These are phyloP conservation scores for Tarsius wallacei DNA, from an alignment of 2,797 vertebrate genomes.

Conservation along the genomic window DNA sequence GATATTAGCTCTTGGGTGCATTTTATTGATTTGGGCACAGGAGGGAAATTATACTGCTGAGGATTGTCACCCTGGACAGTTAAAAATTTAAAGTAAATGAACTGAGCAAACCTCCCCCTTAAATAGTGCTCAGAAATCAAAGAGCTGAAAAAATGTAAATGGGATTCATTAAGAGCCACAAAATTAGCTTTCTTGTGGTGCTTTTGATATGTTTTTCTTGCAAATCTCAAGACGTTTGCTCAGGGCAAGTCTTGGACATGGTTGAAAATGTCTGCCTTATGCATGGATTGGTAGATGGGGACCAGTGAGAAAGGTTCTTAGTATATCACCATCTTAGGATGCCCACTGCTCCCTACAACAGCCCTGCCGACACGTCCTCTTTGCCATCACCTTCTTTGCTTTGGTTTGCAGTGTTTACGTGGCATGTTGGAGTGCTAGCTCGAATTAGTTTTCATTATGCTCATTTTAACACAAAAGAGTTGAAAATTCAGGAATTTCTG, in stretches of 20 bases:
- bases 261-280: constrained; percentile 61
- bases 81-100: constrained; percentile 77
- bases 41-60: constrained; percentile 50
- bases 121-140: constrained; percentile 74
- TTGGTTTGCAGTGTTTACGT: constrained; percentile 79
- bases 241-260: background rate
- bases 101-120: constrained; percentile 64
- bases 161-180: constrained; percentile 74
- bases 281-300: constrained; percentile 59
- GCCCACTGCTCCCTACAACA: rapidly evolving
- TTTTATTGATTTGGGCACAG: constrained; percentile 69
- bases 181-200: constrained; percentile 58
- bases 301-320: constrained; percentile 46
- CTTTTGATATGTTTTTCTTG: constrained; percentile 72
- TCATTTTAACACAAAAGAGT: constrained; percentile 83
- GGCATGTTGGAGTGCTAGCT: constrained; percentile 83
- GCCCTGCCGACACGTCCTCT: background rate
- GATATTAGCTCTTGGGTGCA: constrained; percentile 63
- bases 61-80: constrained; percentile 71
- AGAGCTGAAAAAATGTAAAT: constrained; percentile 76
- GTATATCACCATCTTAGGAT: background rate
- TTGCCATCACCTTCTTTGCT: constrained; percentile 56
- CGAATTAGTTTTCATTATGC: constrained; percentile 78
- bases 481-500: constrained; percentile 83
- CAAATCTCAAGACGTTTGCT: constrained; percentile 76